Percentiles rank a stretch among this genome's conserved stretches.
phyloP scores from a whole-genome alignment of 2,113 vertebrate genomes.

The Speoplatyrhinus poulsoni region DNA sequence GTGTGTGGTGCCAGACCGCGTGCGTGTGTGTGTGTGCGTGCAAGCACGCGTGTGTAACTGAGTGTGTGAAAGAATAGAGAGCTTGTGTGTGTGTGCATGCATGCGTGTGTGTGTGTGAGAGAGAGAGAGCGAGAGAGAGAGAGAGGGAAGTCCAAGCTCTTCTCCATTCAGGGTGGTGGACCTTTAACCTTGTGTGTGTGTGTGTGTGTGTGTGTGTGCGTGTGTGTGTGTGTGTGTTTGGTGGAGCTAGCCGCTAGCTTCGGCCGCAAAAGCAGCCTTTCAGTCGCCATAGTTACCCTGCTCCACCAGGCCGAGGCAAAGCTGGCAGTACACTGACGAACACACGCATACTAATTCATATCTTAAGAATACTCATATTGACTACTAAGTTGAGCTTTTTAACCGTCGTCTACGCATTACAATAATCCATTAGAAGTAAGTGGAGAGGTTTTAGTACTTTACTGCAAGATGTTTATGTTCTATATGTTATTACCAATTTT shows the following conservation, averaged over 20 bases:
- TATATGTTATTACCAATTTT: too few species aligned
- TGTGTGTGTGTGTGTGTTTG: conserved; percentile 56
- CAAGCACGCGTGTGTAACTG: neutral
- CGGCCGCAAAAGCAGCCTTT: conserved; percentile 71
- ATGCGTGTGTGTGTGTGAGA: neutral
- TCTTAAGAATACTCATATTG: neutral
- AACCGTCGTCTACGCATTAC: too few species aligned
- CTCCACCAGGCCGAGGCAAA: conserved; percentile 52
- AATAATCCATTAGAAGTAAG: too few species aligned
- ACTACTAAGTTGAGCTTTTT: too few species aligned
- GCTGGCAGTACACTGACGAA: conserved; percentile 36
- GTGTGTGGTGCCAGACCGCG: neutral
- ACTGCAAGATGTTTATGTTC: too few species aligned
- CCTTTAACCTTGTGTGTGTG: conserved; percentile 59
- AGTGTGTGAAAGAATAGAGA: neutral
- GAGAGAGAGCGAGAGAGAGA: neutral
- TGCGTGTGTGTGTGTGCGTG: neutral
- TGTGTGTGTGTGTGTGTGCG: conserved; percentile 53
- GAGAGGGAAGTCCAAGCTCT: conserved; percentile 29
- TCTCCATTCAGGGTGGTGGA: conserved; percentile 53
- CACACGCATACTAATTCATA: conserved; percentile 2
- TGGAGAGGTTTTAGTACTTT: too few species aligned
- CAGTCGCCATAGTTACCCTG: conserved; percentile 56
- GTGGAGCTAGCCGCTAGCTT: conserved; percentile 51
- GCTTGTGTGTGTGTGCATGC: conserved; percentile 3